phyloP scores from a whole-genome alignment of 2,797 vertebrate genomes.

The Gobionotothen gibberifrons region DNA sequence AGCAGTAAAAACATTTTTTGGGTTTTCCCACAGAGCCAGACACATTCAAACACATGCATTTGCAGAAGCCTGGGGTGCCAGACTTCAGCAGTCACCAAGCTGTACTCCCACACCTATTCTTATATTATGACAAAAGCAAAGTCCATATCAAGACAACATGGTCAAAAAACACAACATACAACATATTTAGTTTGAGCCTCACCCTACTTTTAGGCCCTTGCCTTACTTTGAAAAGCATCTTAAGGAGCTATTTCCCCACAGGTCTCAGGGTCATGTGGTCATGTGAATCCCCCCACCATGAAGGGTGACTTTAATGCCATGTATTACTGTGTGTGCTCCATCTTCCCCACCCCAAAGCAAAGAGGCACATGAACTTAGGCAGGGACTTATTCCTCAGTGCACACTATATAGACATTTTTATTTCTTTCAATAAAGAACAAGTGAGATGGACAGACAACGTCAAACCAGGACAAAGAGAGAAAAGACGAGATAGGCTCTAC shows the following conservation, averaged over 20 bases:
- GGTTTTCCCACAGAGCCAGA: conserved; percentile 48
- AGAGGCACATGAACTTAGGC: conserved; percentile 10
- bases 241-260: conserved; percentile 3
- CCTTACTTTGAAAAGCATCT: conserved; percentile 2
- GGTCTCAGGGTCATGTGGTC: conserved; percentile 25
- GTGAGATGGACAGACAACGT: conserved; percentile 8
- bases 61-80: conserved; percentile 36
- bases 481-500: conserved; percentile 37
- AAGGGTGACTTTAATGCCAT: neutral
- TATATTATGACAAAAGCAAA: neutral
- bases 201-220: neutral
- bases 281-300: conserved; percentile 21
- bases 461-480: conserved; percentile 24
- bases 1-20: conserved; percentile 46
- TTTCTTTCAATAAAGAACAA: conserved; percentile 6
- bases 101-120: neutral
- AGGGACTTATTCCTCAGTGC: neutral
- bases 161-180: neutral
- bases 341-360: neutral
- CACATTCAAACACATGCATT: conserved; percentile 37
- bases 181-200: neutral
- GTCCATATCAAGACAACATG: too few relatives aligned
- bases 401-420: conserved; percentile 10
- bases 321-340: neutral
- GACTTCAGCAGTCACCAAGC: conserved; percentile 24